phyloP scores from a whole-genome alignment of 2,888 invertebrate species.

The Lysandra coridon region DNA sequence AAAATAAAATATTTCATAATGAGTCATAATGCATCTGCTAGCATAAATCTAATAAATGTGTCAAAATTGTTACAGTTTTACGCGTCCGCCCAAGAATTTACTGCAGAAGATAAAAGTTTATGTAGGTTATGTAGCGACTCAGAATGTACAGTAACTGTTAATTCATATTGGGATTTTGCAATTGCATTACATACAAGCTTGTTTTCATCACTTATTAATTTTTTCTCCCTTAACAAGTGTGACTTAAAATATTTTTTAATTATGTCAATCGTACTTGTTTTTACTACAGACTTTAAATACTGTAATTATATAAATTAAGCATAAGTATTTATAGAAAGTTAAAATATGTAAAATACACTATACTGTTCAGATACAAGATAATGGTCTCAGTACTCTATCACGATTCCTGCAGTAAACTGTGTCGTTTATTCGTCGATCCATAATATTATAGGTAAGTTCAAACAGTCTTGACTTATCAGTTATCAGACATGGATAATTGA shows the following conservation, averaged over 20 bases:
- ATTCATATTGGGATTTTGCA: conserved; percentile 37
- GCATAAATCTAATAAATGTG: conserved; percentile 57
- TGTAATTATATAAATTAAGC: neutral
- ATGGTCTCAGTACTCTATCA: conserved; percentile 4
- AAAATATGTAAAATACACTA: neutral
- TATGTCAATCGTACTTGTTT: neutral
- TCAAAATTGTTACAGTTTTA: conserved; percentile 60
- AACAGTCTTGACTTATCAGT: conserved; percentile 5
- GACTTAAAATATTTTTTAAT: neutral
- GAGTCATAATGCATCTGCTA: conserved; percentile 49
- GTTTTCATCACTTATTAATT: neutral
- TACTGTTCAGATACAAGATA: neutral
- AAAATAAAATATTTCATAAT: conserved; percentile 65
- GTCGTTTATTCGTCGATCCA: neutral
- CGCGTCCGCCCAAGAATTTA: conserved; percentile 57
- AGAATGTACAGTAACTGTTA: conserved; percentile 45
- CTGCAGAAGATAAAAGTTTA: conserved; percentile 59
- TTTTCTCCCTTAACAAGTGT: neutral
- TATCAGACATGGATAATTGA: neutral
- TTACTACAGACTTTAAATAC: neutral
- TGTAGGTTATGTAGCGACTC: conserved; percentile 46
- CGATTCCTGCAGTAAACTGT: conserved; percentile 4
- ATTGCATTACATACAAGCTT: neutral
- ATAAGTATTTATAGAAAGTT: neutral
- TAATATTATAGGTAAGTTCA: neutral